Evolutionary conservation across 2,797 vertebrate species (phyloP).

Genomic region (Crypturellus tataupa): DNA sequence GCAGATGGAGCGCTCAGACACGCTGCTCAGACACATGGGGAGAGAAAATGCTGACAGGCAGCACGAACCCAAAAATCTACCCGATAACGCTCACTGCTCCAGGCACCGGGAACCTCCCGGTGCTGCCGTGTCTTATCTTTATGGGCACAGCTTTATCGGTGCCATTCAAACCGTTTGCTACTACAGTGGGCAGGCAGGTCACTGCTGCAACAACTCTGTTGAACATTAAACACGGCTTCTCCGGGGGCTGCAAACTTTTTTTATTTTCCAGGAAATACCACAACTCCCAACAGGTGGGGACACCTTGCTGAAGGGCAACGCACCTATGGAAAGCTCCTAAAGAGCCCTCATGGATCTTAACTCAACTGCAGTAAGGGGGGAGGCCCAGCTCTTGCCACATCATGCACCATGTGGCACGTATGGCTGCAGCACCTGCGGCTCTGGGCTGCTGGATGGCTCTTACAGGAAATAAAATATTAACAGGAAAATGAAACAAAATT

Average conservation of each 20-base stretch:
- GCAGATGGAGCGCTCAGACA: background rate
- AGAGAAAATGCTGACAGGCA: background rate
- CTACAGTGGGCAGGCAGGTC: background rate
- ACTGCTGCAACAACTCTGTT: background rate
- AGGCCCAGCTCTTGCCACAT: accelerated
- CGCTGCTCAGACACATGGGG: background rate
- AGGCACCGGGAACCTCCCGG: background rate
- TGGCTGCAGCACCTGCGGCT: too few species aligned
- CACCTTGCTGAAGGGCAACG: background rate
- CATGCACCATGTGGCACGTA: accelerated
- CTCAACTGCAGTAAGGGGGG: background rate
- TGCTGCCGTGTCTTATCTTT: background rate
- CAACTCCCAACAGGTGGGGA: background rate
- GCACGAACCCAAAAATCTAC: background rate
- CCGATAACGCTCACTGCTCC: accelerated
- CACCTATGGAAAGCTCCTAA: accelerated
- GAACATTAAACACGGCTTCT: background rate
- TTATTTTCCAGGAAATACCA: background rate
- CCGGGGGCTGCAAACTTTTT: background rate
- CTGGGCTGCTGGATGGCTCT: background rate
- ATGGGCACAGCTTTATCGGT: background rate
- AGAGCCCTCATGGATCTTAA: accelerated
- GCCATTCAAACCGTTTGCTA: background rate
- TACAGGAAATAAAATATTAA: background rate
- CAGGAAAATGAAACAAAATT: background rate